A percentile compares a stretch with the other conserved stretches of the same genome.
These are phyloP conservation scores for Colostygia pectinataria DNA, from an alignment of 2,888 invertebrate genomes.

Conservation along the genomic window DNA sequence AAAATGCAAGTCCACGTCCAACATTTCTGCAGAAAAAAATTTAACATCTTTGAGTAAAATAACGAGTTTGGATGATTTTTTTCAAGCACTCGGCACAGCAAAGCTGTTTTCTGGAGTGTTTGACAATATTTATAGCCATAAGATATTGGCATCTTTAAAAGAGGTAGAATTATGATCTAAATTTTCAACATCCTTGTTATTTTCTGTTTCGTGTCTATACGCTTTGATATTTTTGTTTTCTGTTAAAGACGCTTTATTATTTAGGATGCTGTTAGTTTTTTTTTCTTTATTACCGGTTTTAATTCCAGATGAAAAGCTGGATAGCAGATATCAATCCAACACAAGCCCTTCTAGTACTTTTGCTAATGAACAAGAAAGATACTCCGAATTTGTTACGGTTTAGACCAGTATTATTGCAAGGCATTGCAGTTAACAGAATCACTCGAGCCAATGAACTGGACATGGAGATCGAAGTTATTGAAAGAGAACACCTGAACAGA, in stretches of 20 bases:
- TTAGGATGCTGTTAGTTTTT: too few relatives aligned
- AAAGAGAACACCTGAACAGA: slow-evolving; percentile 61
- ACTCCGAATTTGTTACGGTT: slow-evolving; percentile 60
- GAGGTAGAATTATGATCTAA: slow-evolving; percentile 45
- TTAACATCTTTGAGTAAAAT: slow-evolving; percentile 55
- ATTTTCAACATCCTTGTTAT: too few relatives aligned
- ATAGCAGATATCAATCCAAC: slow-evolving; percentile 59
- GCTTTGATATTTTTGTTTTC: too few relatives aligned
- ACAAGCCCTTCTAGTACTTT: slow-evolving; percentile 63
- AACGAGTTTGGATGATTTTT: slow-evolving; percentile 64
- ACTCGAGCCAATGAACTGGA: slow-evolving; percentile 65
- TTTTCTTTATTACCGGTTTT: too few relatives aligned
- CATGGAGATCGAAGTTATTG: slow-evolving; percentile 75
- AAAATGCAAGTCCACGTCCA: slow-evolving; percentile 63
- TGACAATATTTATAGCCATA: slow-evolving; percentile 51
- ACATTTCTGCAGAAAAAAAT: slow-evolving; percentile 43
- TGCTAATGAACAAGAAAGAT: slow-evolving; percentile 68
- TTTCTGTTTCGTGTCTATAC: too few relatives aligned
- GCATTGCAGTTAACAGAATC: slow-evolving; percentile 71
- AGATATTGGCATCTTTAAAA: slow-evolving; percentile 53
- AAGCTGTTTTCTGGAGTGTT: slow-evolving; percentile 54
- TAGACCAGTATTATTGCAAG: slow-evolving; percentile 62
- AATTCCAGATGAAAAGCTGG: slow-evolving; percentile 68
- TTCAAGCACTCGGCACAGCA: slow-evolving; percentile 57
- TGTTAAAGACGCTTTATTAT: too few relatives aligned